Evolutionary conservation across 2,888 invertebrate species (phyloP), one percentile per base, ranked within the genome.

Genomic region (Tortricodes alternella): DNA sequence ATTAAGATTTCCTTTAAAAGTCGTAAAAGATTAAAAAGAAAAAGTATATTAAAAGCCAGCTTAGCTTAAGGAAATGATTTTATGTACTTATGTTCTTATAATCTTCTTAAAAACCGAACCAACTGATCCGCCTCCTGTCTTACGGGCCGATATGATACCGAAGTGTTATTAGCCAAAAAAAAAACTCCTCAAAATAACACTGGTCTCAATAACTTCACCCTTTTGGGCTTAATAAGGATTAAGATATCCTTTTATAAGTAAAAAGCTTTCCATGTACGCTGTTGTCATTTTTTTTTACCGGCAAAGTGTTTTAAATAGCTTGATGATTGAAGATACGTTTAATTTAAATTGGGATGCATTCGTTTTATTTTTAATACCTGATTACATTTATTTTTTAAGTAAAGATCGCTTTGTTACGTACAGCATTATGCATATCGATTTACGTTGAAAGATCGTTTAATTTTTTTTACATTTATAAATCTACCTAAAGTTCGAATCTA

Each of bases 191-290:
- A 76, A 81, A 85, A 83, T 87, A 87, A 89, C 89, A 89, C 88
- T 65, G 72, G 73, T 78, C 76, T 83, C 81, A 81, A 83, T 77
- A 71, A 75, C 78, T 67, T 75, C 78, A 80, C 83, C 83, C 83
- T 81, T 83, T 70, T 71, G 76, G 76, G 80, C 80, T 89, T 88
- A 88, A 83, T 83, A 84, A 83, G 86, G 89, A 88, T 89, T 89
- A 88, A 89, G 88, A 89, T 89, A 89, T 71, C 76, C 76, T 77
- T 80, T 84, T 82, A 85, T 76, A 80, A 74, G 80, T 86, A 88
- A 89, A 89, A 85, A 83, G 83, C 83, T 88, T 88, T 87, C 77
- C 75, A 81, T 85, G 83, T 88, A 81, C 70, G 71, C 65, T 79
- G 78, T 75, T 71, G 66, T 63, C 69, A 65, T 71, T 64, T 64